Base-by-base conservation (phyloP, 1,140 invertebrate species). In the Heliconius hermathena region DNA sequence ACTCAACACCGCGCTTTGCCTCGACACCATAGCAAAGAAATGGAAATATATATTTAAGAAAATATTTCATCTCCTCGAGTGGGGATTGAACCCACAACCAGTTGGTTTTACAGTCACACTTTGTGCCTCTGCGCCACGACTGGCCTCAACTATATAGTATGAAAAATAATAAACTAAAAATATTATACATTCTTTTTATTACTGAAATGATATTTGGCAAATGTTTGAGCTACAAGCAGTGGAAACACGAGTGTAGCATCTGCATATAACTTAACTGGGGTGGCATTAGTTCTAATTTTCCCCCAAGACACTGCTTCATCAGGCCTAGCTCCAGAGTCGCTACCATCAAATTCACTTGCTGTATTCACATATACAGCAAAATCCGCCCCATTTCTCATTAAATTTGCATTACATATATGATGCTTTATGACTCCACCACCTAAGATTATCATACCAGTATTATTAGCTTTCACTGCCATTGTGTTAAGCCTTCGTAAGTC, bases 231-330 rank as follows among this genome's bases (percentile, higher is more conserved):
- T 1, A 99, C 98, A 72, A 99, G 93, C 46, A 99, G 91, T 3
- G 99, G 99, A 94, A 99, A 99, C 4, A 99, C 96, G 13, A 99
- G 95, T 77, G 97, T 97, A n/a, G 99, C 99, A 94, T 99, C 99
- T 5, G 97, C 98, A 95, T 98, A 99, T 29, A 99, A 95, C 96
- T 99, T 99, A 0, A 99, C 98, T n/a, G 99, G 98, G 71, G 95
- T 96, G 0, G 98, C 98, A 87, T 97, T 97, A 86, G 96, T 96
- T 88, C 97, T 97, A 79, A 99, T 99, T 95, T 99, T 99, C 1
- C 99, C 99, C 99, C 99, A 99, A 6, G 98, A 99, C 18, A 99
- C 96, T 0, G 99, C 99, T 95, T 99, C 99, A 95, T 99, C 99
- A 4, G 99, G 99, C 72, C 98, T 95, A 0, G 99, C 99, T 13